These are phyloP conservation scores for Stegophylla sp. DNA, from an alignment of 2,888 invertebrate species.

Conservation along the genomic window DNA sequence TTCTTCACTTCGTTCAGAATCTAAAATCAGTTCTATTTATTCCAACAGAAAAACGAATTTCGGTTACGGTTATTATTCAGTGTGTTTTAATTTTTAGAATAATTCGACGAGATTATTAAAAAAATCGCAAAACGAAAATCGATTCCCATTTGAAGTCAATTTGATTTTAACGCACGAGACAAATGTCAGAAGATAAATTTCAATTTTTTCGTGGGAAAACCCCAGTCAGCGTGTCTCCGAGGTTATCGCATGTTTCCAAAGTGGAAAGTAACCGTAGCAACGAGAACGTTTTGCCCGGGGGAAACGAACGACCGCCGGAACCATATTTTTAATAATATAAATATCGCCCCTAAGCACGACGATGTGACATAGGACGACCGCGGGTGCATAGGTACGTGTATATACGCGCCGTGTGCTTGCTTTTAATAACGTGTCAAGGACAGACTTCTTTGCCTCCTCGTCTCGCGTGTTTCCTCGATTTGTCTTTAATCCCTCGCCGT, in stretches of 20 bases:
- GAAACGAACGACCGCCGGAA: background rate
- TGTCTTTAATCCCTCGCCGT: constrained; percentile 31
- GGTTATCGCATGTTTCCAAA: background rate
- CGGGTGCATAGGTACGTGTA: background rate
- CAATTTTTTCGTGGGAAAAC: too few species aligned
- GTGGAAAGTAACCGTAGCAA: background rate
- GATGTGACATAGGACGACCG: background rate
- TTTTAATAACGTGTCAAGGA: constrained; percentile 49
- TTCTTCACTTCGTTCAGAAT: too few species aligned
- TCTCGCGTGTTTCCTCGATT: constrained; percentile 24
- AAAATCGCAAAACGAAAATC: too few species aligned
- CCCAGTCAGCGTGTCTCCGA: too few species aligned
- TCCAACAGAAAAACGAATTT: too few species aligned
- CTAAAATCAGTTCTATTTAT: too few species aligned
- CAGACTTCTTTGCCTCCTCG: constrained; percentile 3
- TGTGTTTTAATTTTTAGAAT: too few species aligned
- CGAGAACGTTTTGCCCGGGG: background rate
- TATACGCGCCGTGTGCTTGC: background rate
- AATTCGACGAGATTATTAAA: too few species aligned
- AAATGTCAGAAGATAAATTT: too few species aligned
- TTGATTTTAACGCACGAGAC: too few species aligned
- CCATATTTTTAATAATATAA: background rate
- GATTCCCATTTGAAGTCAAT: too few species aligned
- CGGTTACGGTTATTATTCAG: too few species aligned
- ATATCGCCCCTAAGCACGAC: background rate